phyloP scores from a whole-genome alignment of 2,888 invertebrate species.

The Drosophila koepferae region DNA sequence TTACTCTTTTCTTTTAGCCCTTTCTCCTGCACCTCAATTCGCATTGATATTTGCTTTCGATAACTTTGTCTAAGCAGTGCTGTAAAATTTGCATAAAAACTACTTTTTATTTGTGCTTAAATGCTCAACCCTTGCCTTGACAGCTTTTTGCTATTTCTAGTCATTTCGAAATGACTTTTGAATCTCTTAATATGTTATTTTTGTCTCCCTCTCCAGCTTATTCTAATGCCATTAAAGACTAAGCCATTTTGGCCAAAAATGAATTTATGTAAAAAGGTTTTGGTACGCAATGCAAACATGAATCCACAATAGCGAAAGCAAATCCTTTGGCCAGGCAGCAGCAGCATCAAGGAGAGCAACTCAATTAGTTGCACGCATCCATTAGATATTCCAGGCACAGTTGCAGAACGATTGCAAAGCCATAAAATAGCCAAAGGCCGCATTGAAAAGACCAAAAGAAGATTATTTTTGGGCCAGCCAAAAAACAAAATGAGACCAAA shows the following conservation, averaged over 20 bases:
- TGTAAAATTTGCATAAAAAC: not conserved
- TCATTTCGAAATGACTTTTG: slow-evolving; percentile 21
- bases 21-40: too few species aligned
- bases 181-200: slow-evolving; percentile 8
- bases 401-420: slow-evolving; percentile 76
- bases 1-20: not conserved
- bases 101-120: not conserved
- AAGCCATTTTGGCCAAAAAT: slow-evolving; percentile 40
- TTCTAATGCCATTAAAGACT: slow-evolving; percentile 39
- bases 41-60: not conserved
- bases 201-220: not conserved
- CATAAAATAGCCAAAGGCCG: slow-evolving; percentile 78
- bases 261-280: slow-evolving; percentile 52
- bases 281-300: slow-evolving; percentile 49
- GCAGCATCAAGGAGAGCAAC: slow-evolving; percentile 49
- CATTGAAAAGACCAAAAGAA: slow-evolving; percentile 59
- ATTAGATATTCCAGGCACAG: slow-evolving; percentile 76
- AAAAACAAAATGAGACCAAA: slow-evolving; percentile 64
- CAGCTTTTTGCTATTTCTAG: not conserved
- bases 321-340: slow-evolving; percentile 40
- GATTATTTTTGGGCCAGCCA: slow-evolving; percentile 40
- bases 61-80: not conserved
- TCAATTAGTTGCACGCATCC: slow-evolving; percentile 79
- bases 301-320: slow-evolving; percentile 28
- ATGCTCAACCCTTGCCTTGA: too few species aligned